Base-by-base conservation (phyloP, 1,140 invertebrate genomes). In the Asbolus verrucosus region DNA sequence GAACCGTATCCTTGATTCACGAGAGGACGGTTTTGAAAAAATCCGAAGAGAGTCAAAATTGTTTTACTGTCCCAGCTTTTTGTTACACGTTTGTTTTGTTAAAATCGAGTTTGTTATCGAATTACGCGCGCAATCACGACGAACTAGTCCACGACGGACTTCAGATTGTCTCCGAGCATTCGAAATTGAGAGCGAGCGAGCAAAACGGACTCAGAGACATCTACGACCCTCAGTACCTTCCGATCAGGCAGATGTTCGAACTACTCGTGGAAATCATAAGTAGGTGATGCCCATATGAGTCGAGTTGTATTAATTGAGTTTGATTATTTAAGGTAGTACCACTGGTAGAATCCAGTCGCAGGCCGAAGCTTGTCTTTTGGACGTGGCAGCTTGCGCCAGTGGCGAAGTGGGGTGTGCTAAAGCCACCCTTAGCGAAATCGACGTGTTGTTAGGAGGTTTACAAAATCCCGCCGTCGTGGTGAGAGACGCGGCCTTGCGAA, bases 51-150 rank as follows among this genome's bases (percentile, higher is more conserved):
- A 31, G 39, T 36, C 19, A 68, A 19, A 11, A 79, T 71, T 73
- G 85, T 30, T 85, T 94, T 31, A 86, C 86, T 1, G 89, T 89
- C 0, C 89, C 93, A 1, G 89, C 89, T 0, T 95, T 97, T 82
- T 89, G 92, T 31, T 96, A 93, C 77, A 85, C 89, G 15, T 97
- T 95, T 80, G 91, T 92, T 3, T 87, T 97, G 65, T 81, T 97
- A 1, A 89, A 88, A 67, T 83, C 86, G 70, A 89, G 91, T 65
- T 75, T 94, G 21, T 77, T 84, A 4, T 82, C 82, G 0, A 81
- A 79, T 69, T 74, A 78, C 73, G 73, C 77, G 50, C 82, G 84
- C 21, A 78, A 76, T 30, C 85, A 91, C 71, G 88, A 91, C 43
- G 76, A 82, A 13, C 81, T 89, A 67, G 84, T 91, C 16, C 80